Percentiles rank a stretch among this genome's conserved stretches.
phyloP scores from a whole-genome alignment of 1,140 invertebrate species.

The Acromyrmex echinatior region DNA sequence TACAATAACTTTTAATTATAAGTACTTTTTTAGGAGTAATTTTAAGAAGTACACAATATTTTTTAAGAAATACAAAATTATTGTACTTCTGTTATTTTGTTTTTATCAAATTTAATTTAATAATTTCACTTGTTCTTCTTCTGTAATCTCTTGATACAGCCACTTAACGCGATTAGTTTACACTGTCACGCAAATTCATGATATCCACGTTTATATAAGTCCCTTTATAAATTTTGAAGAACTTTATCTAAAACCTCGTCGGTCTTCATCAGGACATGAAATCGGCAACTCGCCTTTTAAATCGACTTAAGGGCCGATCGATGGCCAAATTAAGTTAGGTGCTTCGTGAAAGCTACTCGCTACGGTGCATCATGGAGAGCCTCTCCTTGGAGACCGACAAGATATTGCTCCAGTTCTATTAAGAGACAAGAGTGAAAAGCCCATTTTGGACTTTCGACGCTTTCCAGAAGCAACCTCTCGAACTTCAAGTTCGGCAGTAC shows the following conservation, averaged over 20 bases:
- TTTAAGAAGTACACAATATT: not conserved
- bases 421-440: constrained; percentile 68
- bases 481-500: constrained; percentile 35
- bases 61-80: not conserved
- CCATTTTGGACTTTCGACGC: constrained; percentile 59
- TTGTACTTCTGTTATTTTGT: not conserved
- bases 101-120: not conserved
- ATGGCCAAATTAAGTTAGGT: constrained; percentile 78
- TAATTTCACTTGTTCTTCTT: constrained; percentile 4
- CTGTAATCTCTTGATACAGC: not conserved
- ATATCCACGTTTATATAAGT: not conserved
- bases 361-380: constrained; percentile 30
- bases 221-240: not conserved
- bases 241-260: not conserved
- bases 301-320: constrained; percentile 77
- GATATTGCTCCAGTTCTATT: constrained; percentile 69
- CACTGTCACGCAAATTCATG: not conserved
- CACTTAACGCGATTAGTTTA: not conserved
- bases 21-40: too few relatives aligned
- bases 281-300: constrained; percentile 73
- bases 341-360: constrained; percentile 70
- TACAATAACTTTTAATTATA: not conserved
- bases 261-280: not conserved
- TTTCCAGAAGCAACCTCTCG: constrained; percentile 33
- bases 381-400: constrained; percentile 45